These are phyloP conservation scores for Labia minor DNA, from an alignment of 2,888 invertebrate genomes.

Conservation along the genomic window DNA sequence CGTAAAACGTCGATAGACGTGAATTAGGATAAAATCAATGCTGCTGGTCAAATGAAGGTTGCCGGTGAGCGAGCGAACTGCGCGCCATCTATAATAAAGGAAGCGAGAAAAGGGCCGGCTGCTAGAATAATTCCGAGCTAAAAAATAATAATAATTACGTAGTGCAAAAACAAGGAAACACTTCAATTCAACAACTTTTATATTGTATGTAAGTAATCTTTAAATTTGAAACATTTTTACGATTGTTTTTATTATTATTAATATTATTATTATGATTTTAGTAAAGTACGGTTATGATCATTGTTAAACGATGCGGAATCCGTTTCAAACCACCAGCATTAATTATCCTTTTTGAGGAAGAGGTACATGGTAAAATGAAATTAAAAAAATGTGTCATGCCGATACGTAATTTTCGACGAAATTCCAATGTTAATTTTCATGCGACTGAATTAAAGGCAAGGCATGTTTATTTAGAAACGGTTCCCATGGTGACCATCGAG, in stretches of 20 bases:
- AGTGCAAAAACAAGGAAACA: no score
- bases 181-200: no score
- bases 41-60: not conserved
- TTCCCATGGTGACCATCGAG: slow-evolving; percentile 36
- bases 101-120: no score
- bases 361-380: slow-evolving; percentile 28
- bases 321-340: slow-evolving; percentile 22
- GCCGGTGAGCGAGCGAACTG: not conserved
- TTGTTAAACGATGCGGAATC: slow-evolving; percentile 20
- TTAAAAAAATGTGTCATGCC: slow-evolving; percentile 38
- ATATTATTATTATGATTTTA: not conserved
- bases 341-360: slow-evolving; percentile 23
- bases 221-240: no score
- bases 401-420: slow-evolving; percentile 36
- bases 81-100: not conserved
- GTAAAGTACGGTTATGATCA: not conserved
- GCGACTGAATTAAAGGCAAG: slow-evolving; percentile 35
- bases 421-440: slow-evolving; percentile 33
- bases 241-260: no score
- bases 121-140: no score
- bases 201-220: no score
- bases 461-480: slow-evolving; percentile 35
- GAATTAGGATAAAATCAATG: slow-evolving; percentile 1
- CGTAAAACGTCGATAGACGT: not conserved
- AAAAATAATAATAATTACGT: no score